phyloP scores from a whole-genome alignment of 1,140 invertebrate genomes.

The Leptopilina boulardi region DNA sequence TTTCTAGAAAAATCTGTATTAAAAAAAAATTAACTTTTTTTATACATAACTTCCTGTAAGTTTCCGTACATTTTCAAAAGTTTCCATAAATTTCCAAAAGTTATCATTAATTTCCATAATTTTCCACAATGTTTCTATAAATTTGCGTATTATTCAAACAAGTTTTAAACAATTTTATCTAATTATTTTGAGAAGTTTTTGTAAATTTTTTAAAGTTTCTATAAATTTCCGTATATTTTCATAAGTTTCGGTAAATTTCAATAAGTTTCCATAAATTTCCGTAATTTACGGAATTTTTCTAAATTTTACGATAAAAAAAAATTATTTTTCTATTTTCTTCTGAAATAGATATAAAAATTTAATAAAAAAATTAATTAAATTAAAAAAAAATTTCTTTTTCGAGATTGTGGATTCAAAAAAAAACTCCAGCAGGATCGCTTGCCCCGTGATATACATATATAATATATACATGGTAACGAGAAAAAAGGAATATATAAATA shows the following conservation, averaged over 20 bases:
- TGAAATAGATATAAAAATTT: neutral
- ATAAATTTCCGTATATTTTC: neutral
- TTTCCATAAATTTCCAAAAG: neutral
- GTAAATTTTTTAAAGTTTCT: neutral
- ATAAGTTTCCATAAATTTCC: neutral
- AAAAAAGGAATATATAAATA: conserved; percentile 29
- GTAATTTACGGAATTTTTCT: neutral
- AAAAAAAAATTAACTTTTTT: too few species aligned
- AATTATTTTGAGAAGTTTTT: too few species aligned
- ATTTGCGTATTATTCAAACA: too few species aligned
- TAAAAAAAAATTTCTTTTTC: neutral
- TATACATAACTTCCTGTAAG: neutral
- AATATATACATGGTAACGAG: conserved; percentile 41
- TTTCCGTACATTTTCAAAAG: neutral
- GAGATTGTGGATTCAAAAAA: conserved; percentile 15
- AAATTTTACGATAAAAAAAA: neutral
- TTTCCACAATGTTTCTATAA: neutral
- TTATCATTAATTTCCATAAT: neutral
- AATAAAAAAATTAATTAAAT: neutral
- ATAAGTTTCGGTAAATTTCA: neutral
- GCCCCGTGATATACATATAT: conserved; percentile 39
- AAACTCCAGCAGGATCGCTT: conserved; percentile 29
- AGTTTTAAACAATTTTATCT: too few species aligned
- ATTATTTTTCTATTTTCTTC: neutral
- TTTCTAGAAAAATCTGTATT: too few species aligned